These are phyloP conservation scores for Rhinella marina DNA, from an alignment of 2,797 vertebrate species.

Conservation along the genomic window DNA sequence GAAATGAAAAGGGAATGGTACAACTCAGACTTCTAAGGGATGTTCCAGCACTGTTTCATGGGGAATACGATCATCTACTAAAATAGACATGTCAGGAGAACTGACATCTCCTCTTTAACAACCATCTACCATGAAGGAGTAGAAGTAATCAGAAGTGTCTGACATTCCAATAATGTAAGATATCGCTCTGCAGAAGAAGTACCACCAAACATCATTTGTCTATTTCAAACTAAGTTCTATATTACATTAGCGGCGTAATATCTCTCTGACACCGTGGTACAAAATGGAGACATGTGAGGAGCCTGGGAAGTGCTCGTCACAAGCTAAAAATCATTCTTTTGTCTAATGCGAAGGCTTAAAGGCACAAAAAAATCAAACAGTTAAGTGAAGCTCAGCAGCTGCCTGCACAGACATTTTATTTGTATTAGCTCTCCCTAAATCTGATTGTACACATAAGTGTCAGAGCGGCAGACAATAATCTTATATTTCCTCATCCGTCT, in stretches of 20 bases:
- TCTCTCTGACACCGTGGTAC: background rate
- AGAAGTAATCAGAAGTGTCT: background rate
- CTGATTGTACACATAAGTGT: slow-evolving; percentile 51
- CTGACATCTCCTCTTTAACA: background rate
- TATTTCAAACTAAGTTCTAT: background rate
- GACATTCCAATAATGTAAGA: slow-evolving; percentile 9
- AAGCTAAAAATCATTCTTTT: background rate
- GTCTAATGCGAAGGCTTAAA: slow-evolving; percentile 31
- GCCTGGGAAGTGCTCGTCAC: background rate
- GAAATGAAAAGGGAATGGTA: background rate
- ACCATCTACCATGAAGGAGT: background rate
- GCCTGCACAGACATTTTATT: slow-evolving; percentile 35
- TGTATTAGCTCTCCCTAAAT: slow-evolving; percentile 40
- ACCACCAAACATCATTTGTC: slow-evolving; percentile 7
- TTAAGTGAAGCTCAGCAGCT: slow-evolving; percentile 13
- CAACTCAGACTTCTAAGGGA: background rate
- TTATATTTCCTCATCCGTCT: slow-evolving; percentile 34
- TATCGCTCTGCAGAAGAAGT: background rate
- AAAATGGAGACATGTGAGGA: slow-evolving; percentile 2
- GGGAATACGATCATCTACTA: background rate
- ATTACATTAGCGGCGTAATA: background rate
- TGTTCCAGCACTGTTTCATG: background rate
- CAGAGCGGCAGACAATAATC: slow-evolving; percentile 33
- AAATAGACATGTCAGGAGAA: background rate
- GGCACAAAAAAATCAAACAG: slow-evolving; percentile 38